Evolutionary conservation across 2,113 vertebrate genomes (phyloP).

Genomic region (Athene cunicularia): DNA sequence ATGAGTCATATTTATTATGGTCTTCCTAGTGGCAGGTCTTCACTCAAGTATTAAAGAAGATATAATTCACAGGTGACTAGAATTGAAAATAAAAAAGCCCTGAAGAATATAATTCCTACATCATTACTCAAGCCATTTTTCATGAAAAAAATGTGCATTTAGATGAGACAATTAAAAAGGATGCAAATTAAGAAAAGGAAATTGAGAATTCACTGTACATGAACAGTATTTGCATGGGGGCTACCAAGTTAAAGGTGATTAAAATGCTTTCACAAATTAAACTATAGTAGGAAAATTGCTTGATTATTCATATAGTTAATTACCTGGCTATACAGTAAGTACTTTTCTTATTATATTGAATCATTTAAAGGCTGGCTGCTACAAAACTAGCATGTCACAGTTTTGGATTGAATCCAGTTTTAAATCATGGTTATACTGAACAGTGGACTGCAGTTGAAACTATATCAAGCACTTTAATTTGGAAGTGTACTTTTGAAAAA

Average conservation of each 20-base stretch:
- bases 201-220: slow-evolving; percentile 7
- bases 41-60: not conserved
- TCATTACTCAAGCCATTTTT: slow-evolving; percentile 7
- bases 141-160: slow-evolving; percentile 45
- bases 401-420: not conserved
- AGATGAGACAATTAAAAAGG: slow-evolving; percentile 34
- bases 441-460: not conserved
- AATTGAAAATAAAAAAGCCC: not conserved
- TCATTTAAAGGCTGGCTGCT: not conserved
- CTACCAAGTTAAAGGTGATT: slow-evolving; percentile 1
- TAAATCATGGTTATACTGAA: not conserved
- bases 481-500: not conserved
- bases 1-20: slow-evolving; percentile 18
- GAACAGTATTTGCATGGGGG: not conserved
- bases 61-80: slow-evolving; percentile 26
- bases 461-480: not conserved
- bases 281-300: not conserved
- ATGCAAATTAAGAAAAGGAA: slow-evolving; percentile 42
- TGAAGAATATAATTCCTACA: not conserved
- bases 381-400: not conserved
- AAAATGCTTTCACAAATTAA: slow-evolving; percentile 18
- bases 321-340: not conserved
- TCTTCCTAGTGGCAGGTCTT: slow-evolving; percentile 6
- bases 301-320: slow-evolving; percentile 15
- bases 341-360: not conserved